These are phyloP conservation scores for Galerucella nymphaeae DNA, from an alignment of 2,888 invertebrate genomes.

Conservation along the genomic window DNA sequence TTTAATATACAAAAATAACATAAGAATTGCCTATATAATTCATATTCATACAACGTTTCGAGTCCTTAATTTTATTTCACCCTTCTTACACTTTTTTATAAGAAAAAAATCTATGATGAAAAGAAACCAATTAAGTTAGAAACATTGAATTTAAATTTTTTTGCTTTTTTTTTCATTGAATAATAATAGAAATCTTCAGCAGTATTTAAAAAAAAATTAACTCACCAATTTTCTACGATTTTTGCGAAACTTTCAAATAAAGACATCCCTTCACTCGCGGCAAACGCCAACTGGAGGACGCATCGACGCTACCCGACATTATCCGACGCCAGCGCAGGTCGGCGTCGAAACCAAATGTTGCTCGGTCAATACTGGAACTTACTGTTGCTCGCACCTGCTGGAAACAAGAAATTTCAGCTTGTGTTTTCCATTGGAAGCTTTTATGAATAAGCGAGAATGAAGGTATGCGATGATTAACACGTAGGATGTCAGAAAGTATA, in stretches of 20 bases:
- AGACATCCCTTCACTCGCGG: constrained; percentile 63
- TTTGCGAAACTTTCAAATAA: constrained; percentile 59
- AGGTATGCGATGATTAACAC: background rate
- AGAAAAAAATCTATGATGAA: no score
- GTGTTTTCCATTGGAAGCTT: constrained; percentile 11
- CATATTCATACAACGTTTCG: no score
- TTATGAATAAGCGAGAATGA: background rate
- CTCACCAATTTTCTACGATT: constrained; percentile 63
- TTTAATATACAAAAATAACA: no score
- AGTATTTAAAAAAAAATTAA: constrained; percentile 28
- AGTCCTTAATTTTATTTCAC: no score
- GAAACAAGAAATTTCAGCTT: constrained; percentile 5
- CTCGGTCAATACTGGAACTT: constrained; percentile 61
- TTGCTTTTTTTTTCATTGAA: no score
- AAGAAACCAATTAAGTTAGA: no score
- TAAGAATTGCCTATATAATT: no score
- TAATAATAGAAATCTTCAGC: no score
- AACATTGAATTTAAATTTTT: no score
- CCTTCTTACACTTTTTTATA: no score
- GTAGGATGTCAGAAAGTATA: background rate
- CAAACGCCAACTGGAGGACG: constrained; percentile 61
- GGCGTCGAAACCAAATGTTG: constrained; percentile 62
- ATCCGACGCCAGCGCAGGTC: constrained; percentile 64
- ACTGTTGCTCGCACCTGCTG: constrained; percentile 30
- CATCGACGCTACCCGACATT: constrained; percentile 59